Base-by-base conservation (phyloP, 37 sponge, comb jelly and placozoan genomes). In the Diacarnus erythraeanus region DNA sequence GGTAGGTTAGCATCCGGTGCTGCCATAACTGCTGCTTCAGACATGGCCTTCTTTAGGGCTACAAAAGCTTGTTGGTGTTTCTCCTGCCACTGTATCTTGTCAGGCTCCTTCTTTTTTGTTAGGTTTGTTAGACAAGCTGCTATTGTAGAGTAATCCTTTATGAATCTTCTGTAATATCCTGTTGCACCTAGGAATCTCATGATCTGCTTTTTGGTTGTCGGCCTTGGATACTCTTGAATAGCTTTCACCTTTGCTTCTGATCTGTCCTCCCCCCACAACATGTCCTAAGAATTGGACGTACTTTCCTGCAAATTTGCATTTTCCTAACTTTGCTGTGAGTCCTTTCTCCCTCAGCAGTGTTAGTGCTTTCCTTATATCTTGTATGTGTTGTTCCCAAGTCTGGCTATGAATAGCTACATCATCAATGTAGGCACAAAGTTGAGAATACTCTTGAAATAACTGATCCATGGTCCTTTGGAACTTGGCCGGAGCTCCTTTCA, bases 401-500 rank as follows among this genome's bases (percentile, higher is more conserved):
- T 59, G 22, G 29, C 77, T 80, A 51, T 41, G 64, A 0, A 87
- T 58, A 6, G 72, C 39, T 1, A 81, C 10, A 57, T 87, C 88
- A 38, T 87, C 88, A 21, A 87, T 22, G 68, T 87, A 87, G 3
- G 73, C 88, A 0, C 26, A 66, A n/a, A n/a, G n/a, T n/a, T 12
- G 63, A 20, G 54, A 38, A 78, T 5, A 26, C 77, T 9, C 17
- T 57, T n/a, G 8, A 56, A 26, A 51, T 22, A 69, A 23, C 2
- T 60, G 34, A 23, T 88, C 71, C 84, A 88, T 83, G 67, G 83
- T 51, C 27, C 77, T 56, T 59, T 88, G 89, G 69, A 88, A 88
- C 15, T 75, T 88, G 51, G 89, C 75, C n/a, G 78, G 89, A 17
- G 83, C 89, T 21, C 68, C 56, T 9, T 42, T 59, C 54, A 90